Evolutionary conservation across 2,888 invertebrate genomes (phyloP).

Genomic region (Branchipolynoe longqiensis): DNA sequence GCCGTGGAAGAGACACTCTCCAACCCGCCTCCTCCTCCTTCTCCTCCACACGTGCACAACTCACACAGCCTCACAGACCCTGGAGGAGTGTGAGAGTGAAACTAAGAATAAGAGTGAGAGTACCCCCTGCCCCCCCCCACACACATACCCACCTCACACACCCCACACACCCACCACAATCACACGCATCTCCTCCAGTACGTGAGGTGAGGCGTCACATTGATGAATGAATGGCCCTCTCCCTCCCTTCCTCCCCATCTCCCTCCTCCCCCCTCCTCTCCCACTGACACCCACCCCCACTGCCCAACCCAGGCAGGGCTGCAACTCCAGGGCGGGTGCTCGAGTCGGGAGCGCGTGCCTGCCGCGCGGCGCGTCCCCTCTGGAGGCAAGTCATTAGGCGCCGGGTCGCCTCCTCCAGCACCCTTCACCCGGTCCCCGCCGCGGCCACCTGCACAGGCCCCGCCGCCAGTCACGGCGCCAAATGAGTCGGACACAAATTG

Average conservation of each 20-base stretch:
- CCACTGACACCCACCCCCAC: constrained; percentile 11
- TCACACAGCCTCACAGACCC: background rate
- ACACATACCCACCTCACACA: no score
- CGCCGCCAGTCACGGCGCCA: constrained; percentile 7
- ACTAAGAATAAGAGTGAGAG: no score
- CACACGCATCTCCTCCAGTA: background rate
- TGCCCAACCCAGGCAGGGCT: background rate
- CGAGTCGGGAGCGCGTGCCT: background rate
- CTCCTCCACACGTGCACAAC: no score
- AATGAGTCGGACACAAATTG: constrained; percentile 16
- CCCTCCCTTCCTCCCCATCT: no score
- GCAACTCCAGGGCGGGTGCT: background rate
- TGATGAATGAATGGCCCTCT: no score
- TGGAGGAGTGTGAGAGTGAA: background rate
- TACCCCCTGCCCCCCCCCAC: no score
- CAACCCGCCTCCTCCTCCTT: no score
- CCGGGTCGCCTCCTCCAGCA: constrained; percentile 14
- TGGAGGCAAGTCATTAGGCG: constrained; percentile 21
- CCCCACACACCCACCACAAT: no score
- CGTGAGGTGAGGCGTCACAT: background rate
- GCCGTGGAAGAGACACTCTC: no score
- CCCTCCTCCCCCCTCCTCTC: no score
- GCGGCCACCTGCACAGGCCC: background rate
- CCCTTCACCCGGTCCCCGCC: background rate
- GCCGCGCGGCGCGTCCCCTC: background rate